Conservation (phyloP, 2,797 vertebrate genomes). For the Poeciliopsis presidionis region DNA sequence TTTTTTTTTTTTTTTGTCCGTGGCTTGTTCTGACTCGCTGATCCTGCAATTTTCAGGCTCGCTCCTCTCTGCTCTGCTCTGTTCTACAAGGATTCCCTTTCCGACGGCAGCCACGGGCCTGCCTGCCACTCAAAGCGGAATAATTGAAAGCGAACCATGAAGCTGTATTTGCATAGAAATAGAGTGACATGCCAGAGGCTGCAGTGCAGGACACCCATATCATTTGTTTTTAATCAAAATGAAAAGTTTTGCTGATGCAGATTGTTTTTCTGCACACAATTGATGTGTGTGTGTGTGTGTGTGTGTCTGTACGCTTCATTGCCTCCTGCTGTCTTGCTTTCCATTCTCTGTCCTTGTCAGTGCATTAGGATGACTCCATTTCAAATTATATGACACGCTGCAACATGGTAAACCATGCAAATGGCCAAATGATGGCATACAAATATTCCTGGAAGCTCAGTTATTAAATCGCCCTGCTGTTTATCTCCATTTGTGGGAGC, state of each 20-base stretch:
- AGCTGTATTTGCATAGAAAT: constrained; percentile 99
- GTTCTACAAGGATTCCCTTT: constrained; percentile 57
- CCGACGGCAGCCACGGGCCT: constrained; percentile 51
- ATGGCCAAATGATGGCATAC: constrained; percentile 56
- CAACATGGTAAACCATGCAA: constrained; percentile 71
- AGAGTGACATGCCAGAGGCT: constrained; percentile 81
- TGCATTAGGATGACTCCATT: constrained; percentile 75
- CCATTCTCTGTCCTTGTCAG: constrained; percentile 65
- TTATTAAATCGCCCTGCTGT: constrained; percentile 51
- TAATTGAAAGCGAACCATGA: constrained; percentile 87
- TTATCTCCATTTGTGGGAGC: constrained; percentile 27
- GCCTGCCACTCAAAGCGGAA: constrained; percentile 72
- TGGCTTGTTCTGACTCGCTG: constrained; percentile 42
- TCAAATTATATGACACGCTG: constrained; percentile 71
- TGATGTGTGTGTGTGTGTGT: constrained; percentile 30
- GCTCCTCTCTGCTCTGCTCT: constrained; percentile 40
- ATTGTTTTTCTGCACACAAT: constrained; percentile 67
- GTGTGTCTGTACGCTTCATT: constrained; percentile 40
- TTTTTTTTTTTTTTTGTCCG: constrained; percentile 20
- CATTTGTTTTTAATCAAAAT: constrained; percentile 84
- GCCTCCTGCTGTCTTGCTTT: constrained; percentile 54
- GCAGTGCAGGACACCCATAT: constrained; percentile 76
- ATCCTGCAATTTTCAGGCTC: constrained; percentile 43
- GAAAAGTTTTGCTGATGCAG: constrained; percentile 78
- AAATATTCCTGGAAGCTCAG: constrained; percentile 51